These are phyloP conservation scores for Lepidothrix coronata DNA, from an alignment of 2,113 vertebrate genomes.

Conservation along the genomic window DNA sequence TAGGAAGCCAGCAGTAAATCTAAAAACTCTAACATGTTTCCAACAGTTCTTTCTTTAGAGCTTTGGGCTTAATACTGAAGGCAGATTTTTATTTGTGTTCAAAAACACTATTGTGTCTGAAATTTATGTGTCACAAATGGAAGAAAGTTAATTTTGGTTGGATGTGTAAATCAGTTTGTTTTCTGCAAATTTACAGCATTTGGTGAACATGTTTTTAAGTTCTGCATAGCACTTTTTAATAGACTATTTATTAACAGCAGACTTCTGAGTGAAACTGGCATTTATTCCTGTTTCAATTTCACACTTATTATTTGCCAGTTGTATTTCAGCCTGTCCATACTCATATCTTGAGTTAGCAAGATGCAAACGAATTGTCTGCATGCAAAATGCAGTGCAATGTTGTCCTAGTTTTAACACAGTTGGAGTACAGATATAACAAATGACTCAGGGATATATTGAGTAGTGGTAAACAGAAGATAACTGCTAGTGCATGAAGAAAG, in stretches of 20 bases:
- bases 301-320: conserved; percentile 2
- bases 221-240: not conserved
- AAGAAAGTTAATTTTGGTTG: not conserved
- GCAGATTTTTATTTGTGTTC: not conserved
- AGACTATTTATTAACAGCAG: not conserved
- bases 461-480: conserved; percentile 9
- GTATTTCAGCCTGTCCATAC: conserved; percentile 1
- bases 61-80: not conserved
- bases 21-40: not conserved
- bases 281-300: conserved; percentile 4
- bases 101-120: not conserved
- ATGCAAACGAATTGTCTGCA: not conserved
- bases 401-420: not conserved
- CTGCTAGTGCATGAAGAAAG: not conserved
- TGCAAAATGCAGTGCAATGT: not conserved
- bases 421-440: not conserved
- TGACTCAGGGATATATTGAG: not conserved
- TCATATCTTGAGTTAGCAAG: not conserved
- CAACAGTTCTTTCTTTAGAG: not conserved
- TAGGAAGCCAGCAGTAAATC: conserved; percentile 26
- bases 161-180: not conserved
- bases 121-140: not conserved
- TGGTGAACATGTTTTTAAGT: not conserved
- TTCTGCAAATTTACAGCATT: not conserved
- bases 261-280: not conserved